Conservation (phyloP, 2,797 vertebrate genomes). For the Dromococcyx pavoninus region DNA sequence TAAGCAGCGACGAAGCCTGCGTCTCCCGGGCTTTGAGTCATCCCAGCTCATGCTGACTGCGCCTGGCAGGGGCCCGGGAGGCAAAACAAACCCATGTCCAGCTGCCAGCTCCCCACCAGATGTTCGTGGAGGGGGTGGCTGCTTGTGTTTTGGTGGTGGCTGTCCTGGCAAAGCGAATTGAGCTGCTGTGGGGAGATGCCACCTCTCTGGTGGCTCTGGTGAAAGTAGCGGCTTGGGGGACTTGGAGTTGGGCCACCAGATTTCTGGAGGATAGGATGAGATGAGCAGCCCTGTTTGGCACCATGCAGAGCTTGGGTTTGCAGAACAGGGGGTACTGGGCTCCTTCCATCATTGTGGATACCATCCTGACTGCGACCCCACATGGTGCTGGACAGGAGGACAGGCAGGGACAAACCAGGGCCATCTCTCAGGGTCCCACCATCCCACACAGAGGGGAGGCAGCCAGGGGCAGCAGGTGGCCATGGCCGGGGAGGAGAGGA, state of each 20-base stretch:
- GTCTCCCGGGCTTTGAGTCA: constrained; percentile 31
- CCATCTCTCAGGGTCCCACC: background rate
- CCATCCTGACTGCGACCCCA: accelerated
- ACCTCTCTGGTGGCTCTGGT: background rate
- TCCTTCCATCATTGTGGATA: background rate
- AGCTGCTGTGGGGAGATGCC: background rate
- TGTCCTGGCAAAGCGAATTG: background rate
- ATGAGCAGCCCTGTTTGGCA: background rate
- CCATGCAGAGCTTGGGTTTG: background rate
- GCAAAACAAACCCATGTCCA: constrained; percentile 14
- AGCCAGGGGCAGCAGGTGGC: background rate
- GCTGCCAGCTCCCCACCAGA: background rate
- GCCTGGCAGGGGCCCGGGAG: background rate
- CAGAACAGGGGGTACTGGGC: background rate
- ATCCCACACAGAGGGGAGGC: background rate
- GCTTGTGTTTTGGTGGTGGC: background rate
- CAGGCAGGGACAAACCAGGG: background rate
- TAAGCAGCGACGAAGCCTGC: background rate
- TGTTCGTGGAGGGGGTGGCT: background rate
- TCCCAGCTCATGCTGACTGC: background rate
- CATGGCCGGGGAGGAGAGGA: background rate
- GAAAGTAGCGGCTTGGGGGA: background rate
- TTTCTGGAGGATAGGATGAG: background rate
- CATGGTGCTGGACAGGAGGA: background rate
- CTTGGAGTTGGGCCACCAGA: background rate